A percentile compares a stretch with the other conserved stretches of the same genome.
phyloP scores from a whole-genome alignment of 2,888 invertebrate species.

The Melanchra persicariae region DNA sequence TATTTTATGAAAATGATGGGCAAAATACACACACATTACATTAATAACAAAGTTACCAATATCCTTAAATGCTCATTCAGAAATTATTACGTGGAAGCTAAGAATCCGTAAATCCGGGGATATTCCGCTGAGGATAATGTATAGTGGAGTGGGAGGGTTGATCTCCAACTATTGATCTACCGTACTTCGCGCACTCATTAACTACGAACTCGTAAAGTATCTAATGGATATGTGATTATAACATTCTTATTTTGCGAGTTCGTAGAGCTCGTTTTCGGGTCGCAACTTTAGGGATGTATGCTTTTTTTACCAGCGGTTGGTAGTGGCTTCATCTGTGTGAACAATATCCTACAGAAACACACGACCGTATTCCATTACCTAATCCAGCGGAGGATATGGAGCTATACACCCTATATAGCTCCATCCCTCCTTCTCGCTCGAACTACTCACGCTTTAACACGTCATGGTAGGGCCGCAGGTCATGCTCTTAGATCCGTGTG shows the following conservation, averaged over 20 bases:
- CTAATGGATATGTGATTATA: background rate
- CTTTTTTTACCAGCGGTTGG: background rate
- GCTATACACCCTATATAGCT: too few relatives aligned
- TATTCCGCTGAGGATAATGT: slow-evolving; percentile 33
- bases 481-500: too few relatives aligned
- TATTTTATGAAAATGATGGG: background rate
- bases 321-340: too few relatives aligned
- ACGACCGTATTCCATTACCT: too few relatives aligned
- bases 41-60: slow-evolving; percentile 33
- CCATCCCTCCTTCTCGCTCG: too few relatives aligned
- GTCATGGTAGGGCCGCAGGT: too few relatives aligned
- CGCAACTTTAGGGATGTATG: background rate
- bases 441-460: too few relatives aligned
- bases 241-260: slow-evolving; percentile 6
- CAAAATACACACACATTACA: background rate
- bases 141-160: slow-evolving; percentile 18
- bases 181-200: slow-evolving; percentile 8
- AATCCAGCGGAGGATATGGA: too few relatives aligned
- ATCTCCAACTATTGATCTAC: slow-evolving; percentile 40
- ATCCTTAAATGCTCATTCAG: slow-evolving; percentile 27
- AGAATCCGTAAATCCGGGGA: slow-evolving; percentile 36
- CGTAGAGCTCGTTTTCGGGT: background rate
- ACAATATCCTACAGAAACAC: too few relatives aligned
- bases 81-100: slow-evolving; percentile 27
- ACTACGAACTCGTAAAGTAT: slow-evolving; percentile 8